Conservation (phyloP, 2,888 invertebrate species). For the Zaprionus obscuricornis region DNA sequence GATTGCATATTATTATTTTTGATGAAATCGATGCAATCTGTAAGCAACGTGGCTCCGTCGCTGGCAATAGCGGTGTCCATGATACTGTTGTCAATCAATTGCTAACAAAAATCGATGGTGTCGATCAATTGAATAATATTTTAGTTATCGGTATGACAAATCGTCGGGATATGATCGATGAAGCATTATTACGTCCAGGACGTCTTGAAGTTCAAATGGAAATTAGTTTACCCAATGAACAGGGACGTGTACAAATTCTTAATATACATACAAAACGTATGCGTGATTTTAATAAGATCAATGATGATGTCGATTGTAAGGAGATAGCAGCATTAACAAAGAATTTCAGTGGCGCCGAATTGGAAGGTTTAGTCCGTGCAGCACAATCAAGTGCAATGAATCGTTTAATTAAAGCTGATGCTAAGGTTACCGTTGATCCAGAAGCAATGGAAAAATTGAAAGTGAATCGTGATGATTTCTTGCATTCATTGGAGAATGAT, state of each 20-base stretch:
- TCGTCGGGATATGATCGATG: neutral
- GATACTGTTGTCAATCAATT: neutral
- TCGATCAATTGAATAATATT: constrained; percentile 81
- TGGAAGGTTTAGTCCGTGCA: constrained; percentile 97
- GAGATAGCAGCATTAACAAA: constrained; percentile 93
- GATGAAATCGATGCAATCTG: neutral
- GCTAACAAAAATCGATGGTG: neutral
- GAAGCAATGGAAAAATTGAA: constrained; percentile 96
- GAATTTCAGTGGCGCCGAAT: constrained; percentile 98
- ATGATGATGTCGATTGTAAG: constrained; percentile 88
- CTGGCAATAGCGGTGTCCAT: constrained; percentile 83
- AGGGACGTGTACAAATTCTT: neutral
- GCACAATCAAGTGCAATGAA: constrained; percentile 99
- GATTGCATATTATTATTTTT: constrained; percentile 87
- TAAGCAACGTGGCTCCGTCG: constrained; percentile 85
- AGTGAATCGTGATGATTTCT: constrained; percentile 92
- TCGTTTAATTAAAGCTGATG: constrained; percentile 94
- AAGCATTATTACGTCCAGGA: neutral
- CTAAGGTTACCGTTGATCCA: constrained; percentile 95
- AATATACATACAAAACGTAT: constrained; percentile 90
- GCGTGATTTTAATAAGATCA: constrained; percentile 95
- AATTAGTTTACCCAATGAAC: neutral
- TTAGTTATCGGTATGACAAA: neutral
- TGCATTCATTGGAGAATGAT: constrained; percentile 96
- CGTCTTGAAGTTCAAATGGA: neutral